Evolutionary conservation across 2,113 vertebrate genomes (phyloP).

Genomic region (Scophthalmus maximus): DNA sequence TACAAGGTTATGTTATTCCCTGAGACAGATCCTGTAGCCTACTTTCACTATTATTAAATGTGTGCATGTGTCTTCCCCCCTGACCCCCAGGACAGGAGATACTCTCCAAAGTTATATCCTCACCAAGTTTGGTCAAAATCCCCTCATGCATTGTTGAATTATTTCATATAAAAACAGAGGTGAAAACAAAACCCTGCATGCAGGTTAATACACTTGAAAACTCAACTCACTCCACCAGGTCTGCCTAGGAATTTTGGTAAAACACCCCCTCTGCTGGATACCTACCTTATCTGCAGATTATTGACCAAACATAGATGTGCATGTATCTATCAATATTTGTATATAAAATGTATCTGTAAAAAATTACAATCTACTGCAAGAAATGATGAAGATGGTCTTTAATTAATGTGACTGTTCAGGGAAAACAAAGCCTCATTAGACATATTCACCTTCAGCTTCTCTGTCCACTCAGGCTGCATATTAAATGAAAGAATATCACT

Average conservation of each 20-base stretch:
- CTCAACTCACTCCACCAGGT: not conserved
- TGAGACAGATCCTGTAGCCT: not conserved
- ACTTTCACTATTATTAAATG: not conserved
- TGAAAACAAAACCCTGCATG: too few relatives aligned
- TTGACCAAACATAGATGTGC: too few relatives aligned
- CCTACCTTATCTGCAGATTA: not conserved
- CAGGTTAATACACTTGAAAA: too few relatives aligned
- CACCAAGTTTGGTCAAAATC: too few relatives aligned
- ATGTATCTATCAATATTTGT: too few relatives aligned
- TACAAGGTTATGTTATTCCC: not conserved
- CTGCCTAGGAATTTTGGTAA: not conserved
- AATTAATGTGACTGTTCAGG: slow-evolving; percentile 13
- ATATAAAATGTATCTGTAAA: not conserved
- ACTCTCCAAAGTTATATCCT: too few relatives aligned
- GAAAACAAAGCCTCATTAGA: slow-evolving; percentile 7
- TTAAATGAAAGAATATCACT: not conserved
- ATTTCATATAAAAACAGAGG: too few relatives aligned
- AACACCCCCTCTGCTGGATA: slow-evolving; percentile 45
- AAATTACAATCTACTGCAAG: not conserved
- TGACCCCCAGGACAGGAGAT: too few relatives aligned
- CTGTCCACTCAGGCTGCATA: slow-evolving; percentile 7
- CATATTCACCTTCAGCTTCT: not conserved
- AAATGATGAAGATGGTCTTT: slow-evolving; percentile 36
- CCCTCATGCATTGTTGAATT: too few relatives aligned
- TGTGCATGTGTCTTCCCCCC: too few relatives aligned